These are phyloP conservation scores for Torymus tubicola DNA, from an alignment of 2,888 invertebrate species.

Conservation along the genomic window DNA sequence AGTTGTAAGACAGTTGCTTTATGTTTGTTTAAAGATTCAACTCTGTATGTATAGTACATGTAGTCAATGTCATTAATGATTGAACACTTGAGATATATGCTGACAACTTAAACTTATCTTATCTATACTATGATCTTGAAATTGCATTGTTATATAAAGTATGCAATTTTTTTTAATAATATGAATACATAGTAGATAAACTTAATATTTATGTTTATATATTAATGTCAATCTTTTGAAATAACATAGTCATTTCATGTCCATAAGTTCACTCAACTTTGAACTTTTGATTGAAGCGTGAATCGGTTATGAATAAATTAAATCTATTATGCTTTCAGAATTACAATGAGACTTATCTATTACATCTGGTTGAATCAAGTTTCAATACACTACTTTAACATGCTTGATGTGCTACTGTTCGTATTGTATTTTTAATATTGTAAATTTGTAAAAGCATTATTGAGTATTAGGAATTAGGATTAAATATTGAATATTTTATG, in stretches of 20 bases:
- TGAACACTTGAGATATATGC: constrained; percentile 1
- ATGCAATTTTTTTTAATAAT: neutral
- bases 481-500: too few species aligned
- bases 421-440: too few species aligned
- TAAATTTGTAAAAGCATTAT: too few species aligned
- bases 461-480: too few species aligned
- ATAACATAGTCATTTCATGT: neutral
- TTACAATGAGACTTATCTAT: neutral
- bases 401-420: too few species aligned
- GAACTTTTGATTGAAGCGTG: neutral
- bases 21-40: too few species aligned
- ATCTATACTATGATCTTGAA: constrained; percentile 22
- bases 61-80: constrained; percentile 1
- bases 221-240: constrained; percentile 1
- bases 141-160: neutral
- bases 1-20: too few species aligned
- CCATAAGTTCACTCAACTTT: constrained; percentile 14
- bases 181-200: neutral
- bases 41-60: too few species aligned
- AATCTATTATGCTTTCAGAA: neutral
- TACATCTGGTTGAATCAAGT: too few species aligned
- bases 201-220: neutral
- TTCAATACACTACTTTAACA: too few species aligned
- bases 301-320: neutral
- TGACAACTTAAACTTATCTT: constrained; percentile 9